A percentile compares a stretch with the other conserved stretches of the same genome.
Evolutionary conservation across 2,113 vertebrate genomes (phyloP).

Genomic region (Apaloderma vittatum): DNA sequence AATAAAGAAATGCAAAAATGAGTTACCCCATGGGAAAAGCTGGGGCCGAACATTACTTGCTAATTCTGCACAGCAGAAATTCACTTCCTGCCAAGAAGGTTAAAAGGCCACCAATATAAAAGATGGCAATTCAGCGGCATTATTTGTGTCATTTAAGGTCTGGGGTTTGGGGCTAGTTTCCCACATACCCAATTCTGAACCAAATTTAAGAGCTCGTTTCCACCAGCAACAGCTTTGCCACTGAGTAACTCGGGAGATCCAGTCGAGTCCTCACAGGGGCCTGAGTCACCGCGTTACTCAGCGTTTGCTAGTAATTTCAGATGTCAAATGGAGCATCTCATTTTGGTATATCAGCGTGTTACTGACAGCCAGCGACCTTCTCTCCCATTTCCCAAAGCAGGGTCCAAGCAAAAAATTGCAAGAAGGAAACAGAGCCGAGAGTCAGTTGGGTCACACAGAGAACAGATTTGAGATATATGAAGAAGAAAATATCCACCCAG

Average conservation of each 20-base stretch:
- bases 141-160: neutral
- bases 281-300: neutral
- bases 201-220: neutral
- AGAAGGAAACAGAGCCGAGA: neutral
- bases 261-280: rapidly evolving
- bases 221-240: neutral
- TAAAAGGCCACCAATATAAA: neutral
- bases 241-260: rapidly evolving
- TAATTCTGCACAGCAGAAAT: neutral
- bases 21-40: neutral
- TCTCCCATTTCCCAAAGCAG: neutral
- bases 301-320: neutral
- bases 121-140: neutral
- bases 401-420: neutral
- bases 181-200: neutral
- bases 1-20: neutral
- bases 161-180: neutral
- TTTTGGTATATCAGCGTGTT: neutral
- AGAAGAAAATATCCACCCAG: neutral
- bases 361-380: neutral
- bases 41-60: neutral
- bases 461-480: neutral
- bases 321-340: neutral
- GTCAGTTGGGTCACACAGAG: neutral
- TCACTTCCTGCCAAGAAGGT: neutral